These are phyloP conservation scores for Malthinus seriepunctatus DNA, from an alignment of 2,888 invertebrate genomes.

Conservation along the genomic window DNA sequence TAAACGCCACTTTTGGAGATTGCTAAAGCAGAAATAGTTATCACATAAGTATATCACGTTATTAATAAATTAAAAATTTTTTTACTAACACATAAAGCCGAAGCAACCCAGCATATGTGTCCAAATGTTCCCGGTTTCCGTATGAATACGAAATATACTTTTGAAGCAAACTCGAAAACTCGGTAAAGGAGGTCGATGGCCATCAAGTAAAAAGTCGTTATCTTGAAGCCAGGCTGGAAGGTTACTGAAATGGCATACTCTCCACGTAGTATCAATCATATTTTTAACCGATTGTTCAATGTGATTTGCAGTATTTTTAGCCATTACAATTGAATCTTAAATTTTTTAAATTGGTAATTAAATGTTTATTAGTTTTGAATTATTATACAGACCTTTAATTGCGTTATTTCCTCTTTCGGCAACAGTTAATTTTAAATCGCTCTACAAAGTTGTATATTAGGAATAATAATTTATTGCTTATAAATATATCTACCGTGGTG, in stretches of 20 bases:
- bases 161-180: slow-evolving; percentile 97
- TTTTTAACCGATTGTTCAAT: slow-evolving; percentile 94
- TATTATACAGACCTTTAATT: no score
- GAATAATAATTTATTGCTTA: no score
- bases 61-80: not conserved
- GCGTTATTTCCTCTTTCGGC: no score
- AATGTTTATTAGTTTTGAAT: no score
- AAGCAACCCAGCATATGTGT: slow-evolving; percentile 91
- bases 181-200: slow-evolving; percentile 94
- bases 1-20: no score
- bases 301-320: slow-evolving; percentile 88
- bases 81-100: slow-evolving; percentile 70
- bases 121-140: slow-evolving; percentile 99
- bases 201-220: slow-evolving; percentile 94
- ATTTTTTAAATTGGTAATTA: no score
- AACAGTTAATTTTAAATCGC: no score
- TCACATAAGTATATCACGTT: not conserved
- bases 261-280: slow-evolving; percentile 79
- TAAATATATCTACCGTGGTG: no score
- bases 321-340: slow-evolving; percentile 51
- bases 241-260: slow-evolving; percentile 89
- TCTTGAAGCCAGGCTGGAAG: slow-evolving; percentile 97
- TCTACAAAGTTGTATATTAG: no score
- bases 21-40: no score
- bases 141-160: slow-evolving; percentile 97